These are phyloP conservation scores for Muntiacus muntjak DNA, from an alignment of 2,113 vertebrate species.

Conservation along the genomic window DNA sequence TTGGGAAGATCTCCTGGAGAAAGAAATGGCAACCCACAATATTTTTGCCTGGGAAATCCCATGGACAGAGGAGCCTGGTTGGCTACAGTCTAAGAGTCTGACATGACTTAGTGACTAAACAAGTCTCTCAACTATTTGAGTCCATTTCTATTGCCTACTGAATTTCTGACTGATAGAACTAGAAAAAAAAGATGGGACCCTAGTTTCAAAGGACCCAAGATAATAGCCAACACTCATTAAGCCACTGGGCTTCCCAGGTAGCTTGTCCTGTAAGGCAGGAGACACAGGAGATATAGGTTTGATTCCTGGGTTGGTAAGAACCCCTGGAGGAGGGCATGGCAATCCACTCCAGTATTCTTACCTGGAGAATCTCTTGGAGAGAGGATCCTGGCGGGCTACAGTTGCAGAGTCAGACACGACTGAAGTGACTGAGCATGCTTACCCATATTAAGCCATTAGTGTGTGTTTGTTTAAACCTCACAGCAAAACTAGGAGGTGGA, in stretches of 20 bases:
- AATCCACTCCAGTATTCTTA: neutral
- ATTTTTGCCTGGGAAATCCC: neutral
- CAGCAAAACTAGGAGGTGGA: neutral
- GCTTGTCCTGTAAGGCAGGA: neutral
- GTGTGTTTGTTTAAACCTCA: neutral
- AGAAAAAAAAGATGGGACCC: neutral
- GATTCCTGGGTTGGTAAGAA: neutral
- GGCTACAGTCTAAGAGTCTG: neutral
- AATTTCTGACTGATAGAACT: neutral
- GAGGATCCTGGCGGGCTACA: neutral
- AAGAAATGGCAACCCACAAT: neutral
- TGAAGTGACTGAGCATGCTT: neutral
- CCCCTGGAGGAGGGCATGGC: neutral
- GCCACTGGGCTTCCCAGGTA: neutral
- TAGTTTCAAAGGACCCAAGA: neutral
- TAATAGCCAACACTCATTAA: neutral
- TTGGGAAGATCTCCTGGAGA: neutral
- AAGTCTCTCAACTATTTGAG: neutral
- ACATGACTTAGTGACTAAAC: neutral
- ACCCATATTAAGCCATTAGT: neutral
- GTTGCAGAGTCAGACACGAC: fast-evolving
- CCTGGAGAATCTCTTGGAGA: neutral
- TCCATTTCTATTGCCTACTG: neutral
- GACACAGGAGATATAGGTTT: neutral
- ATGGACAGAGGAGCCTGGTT: neutral